Conservation (phyloP, 2,888 invertebrate species). For the Polyommatus iphigenia region DNA sequence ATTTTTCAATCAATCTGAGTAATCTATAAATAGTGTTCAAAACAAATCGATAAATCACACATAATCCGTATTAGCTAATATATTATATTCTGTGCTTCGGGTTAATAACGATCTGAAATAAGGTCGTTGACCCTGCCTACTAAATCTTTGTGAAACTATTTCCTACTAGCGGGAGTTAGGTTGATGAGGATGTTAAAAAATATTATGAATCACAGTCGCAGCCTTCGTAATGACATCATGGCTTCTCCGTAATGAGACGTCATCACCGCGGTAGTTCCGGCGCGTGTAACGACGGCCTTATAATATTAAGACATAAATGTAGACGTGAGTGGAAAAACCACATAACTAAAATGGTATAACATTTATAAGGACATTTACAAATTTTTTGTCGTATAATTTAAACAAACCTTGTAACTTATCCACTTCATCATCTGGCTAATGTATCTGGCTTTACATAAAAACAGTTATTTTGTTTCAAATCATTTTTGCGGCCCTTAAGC, state of each 20-base stretch:
- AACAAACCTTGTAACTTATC: no score
- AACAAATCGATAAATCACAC: slow-evolving; percentile 7
- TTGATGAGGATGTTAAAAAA: slow-evolving; percentile 12
- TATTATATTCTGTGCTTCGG: no score
- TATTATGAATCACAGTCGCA: slow-evolving; percentile 43
- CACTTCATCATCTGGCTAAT: no score
- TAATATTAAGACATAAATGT: no score
- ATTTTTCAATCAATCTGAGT: background rate
- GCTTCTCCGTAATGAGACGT: slow-evolving; percentile 46
- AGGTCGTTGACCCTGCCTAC: background rate
- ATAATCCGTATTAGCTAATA: background rate
- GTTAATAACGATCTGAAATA: background rate
- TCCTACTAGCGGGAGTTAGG: background rate
- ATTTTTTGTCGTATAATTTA: no score
- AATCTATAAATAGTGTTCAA: background rate
- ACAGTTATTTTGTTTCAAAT: no score
- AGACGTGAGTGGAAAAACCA: no score
- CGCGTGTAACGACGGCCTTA: slow-evolving; percentile 37
- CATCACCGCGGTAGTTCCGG: slow-evolving; percentile 62
- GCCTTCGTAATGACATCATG: slow-evolving; percentile 54
- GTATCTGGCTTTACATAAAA: no score
- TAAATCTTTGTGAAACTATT: background rate
- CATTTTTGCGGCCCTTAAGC: no score
- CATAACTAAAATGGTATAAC: no score
- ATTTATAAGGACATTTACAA: no score